Evolutionary conservation across 1,140 invertebrate species (phyloP).

Genomic region (Pseudomyrmex concolor): DNA sequence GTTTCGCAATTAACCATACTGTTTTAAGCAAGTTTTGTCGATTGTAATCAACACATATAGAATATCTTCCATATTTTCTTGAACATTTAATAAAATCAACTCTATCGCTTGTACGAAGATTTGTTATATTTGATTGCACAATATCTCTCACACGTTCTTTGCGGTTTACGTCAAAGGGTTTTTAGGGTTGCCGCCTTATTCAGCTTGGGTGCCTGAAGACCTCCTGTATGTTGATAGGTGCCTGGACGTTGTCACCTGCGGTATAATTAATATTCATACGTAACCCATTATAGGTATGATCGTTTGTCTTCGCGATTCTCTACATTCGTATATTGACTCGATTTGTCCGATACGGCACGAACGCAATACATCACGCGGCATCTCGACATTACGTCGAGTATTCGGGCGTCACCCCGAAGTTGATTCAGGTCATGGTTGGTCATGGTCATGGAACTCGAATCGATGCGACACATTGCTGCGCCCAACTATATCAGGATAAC

Average conservation of each 20-base stretch:
- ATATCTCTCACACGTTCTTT: background rate
- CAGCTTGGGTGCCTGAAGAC: slow-evolving; percentile 68
- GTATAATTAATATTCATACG: slow-evolving; percentile 85
- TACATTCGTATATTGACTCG: background rate
- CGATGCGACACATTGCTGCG: slow-evolving; percentile 65
- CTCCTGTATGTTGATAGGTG: slow-evolving; percentile 76
- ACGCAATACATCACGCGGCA: background rate
- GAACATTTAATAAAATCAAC: background rate
- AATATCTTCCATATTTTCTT: background rate
- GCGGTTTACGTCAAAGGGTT: slow-evolving; percentile 48
- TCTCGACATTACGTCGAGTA: slow-evolving; percentile 5
- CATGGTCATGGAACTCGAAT: slow-evolving; percentile 68
- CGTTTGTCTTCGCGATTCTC: slow-evolving; percentile 2
- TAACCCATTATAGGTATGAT: slow-evolving; percentile 68
- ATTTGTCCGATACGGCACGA: too few species aligned
- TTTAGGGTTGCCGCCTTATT: slow-evolving; percentile 66
- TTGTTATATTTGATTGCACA: background rate
- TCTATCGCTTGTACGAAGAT: background rate
- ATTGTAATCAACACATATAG: background rate
- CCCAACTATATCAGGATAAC: slow-evolving; percentile 78
- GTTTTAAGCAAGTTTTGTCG: background rate
- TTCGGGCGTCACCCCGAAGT: slow-evolving; percentile 26
- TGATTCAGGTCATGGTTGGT: slow-evolving; percentile 37
- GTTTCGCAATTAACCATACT: too few species aligned
- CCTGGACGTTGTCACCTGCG: slow-evolving; percentile 83